Percentiles rank a stretch among this genome's conserved stretches.
phyloP scores from a whole-genome alignment of 2,113 vertebrate genomes.

The Mohoua ochrocephala region DNA sequence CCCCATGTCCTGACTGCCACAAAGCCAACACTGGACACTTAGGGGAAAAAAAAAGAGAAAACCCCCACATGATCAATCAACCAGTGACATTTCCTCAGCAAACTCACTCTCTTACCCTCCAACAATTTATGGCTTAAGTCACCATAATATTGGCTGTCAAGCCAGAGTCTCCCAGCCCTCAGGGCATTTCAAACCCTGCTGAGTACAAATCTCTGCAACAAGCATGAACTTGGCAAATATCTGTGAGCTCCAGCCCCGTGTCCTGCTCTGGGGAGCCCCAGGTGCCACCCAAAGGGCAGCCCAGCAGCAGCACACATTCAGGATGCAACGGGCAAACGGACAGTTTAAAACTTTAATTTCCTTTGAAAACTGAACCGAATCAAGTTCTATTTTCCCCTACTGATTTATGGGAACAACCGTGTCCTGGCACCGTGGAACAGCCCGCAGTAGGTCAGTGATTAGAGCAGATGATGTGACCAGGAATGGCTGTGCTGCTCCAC shows the following conservation, averaged over 20 bases:
- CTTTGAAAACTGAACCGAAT: background rate
- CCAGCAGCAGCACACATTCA: background rate
- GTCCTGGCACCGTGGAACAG: background rate
- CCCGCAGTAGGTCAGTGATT: background rate
- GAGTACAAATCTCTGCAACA: conserved; percentile 18
- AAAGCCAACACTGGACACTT: background rate
- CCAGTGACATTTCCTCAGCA: conserved; percentile 33
- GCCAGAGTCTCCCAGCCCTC: conserved; percentile 10
- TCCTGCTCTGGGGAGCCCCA: background rate
- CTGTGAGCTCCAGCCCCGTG: background rate
- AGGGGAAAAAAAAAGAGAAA: fast-evolving
- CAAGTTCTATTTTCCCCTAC: fast-evolving
- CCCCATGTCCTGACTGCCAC: background rate
- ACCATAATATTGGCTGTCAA: conserved; percentile 52
- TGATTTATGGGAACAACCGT: background rate
- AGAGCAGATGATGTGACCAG: background rate
- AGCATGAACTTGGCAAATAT: conserved; percentile 42
- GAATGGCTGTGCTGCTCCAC: background rate
- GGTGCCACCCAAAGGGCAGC: background rate
- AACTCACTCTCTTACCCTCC: background rate
- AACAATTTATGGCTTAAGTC: conserved; percentile 65
- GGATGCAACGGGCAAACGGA: background rate
- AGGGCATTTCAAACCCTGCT: conserved; percentile 26
- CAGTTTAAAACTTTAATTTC: background rate
- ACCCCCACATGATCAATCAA: background rate